Conservation (phyloP, 1,140 invertebrate species). For the Pseudomyrmex pallidus region DNA sequence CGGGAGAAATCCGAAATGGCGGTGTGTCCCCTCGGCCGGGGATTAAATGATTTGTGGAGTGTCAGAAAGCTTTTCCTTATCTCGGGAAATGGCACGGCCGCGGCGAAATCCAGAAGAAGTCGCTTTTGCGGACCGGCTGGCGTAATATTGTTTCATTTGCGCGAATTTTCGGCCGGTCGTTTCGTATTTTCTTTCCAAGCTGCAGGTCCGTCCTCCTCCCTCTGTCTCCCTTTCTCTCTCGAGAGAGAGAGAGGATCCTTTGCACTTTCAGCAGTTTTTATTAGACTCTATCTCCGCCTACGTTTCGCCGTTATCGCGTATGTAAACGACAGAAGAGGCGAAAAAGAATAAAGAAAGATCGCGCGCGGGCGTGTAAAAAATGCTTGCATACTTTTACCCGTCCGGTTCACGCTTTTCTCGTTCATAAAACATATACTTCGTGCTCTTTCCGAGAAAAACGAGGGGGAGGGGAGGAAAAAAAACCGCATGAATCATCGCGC, state of each 20-base stretch:
- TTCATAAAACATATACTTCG: conserved; percentile 21
- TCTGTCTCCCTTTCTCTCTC: not conserved
- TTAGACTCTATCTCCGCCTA: conserved; percentile 52
- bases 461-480: not conserved
- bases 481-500: not conserved
- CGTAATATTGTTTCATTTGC: conserved; percentile 61
- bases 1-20: conserved; percentile 22
- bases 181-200: conserved; percentile 39
- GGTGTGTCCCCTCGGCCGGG: not conserved
- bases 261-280: conserved; percentile 47
- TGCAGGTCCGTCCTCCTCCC: conserved; percentile 20
- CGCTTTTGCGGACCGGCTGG: conserved; percentile 30
- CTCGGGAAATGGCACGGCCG: conserved; percentile 23
- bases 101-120: conserved; percentile 41
- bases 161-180: conserved; percentile 38
- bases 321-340: conserved; percentile 38
- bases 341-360: conserved; percentile 40
- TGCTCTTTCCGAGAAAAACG: conserved; percentile 19
- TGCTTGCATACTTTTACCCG: conserved; percentile 44
- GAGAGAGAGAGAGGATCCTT: conserved; percentile 14
- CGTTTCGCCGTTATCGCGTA: conserved; percentile 48
- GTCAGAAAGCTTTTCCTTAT: conserved; percentile 59
- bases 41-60: conserved; percentile 61
- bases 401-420: conserved; percentile 6
- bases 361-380: conserved; percentile 25